Evolutionary conservation across 2,797 vertebrate species (phyloP).

Genomic region (Xenops minutus): DNA sequence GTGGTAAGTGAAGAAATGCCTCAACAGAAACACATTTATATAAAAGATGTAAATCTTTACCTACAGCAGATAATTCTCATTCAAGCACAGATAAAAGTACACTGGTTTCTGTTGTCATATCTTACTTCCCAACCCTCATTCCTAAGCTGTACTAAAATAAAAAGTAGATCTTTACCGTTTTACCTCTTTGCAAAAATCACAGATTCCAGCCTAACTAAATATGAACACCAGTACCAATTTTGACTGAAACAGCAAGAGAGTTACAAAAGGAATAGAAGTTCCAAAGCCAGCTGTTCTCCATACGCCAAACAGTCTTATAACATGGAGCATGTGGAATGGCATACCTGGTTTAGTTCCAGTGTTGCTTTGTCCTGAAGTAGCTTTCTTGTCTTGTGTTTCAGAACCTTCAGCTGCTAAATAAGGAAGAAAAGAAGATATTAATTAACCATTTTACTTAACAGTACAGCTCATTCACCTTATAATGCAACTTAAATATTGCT

Average conservation of each 20-base stretch:
- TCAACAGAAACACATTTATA: not conserved
- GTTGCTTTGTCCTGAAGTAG: conserved; percentile 63
- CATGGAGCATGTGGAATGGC: not conserved
- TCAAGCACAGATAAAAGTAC: not conserved
- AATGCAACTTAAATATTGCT: not conserved
- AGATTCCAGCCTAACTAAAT: not conserved
- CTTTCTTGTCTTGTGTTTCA: conserved; percentile 78
- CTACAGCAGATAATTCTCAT: not conserved
- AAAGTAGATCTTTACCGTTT: not conserved
- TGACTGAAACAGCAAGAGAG: not conserved
- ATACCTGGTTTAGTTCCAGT: conserved; percentile 75
- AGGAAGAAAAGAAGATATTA: not conserved
- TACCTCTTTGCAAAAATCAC: not conserved
- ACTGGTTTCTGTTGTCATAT: not conserved
- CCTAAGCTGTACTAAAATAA: not conserved
- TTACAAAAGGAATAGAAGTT: not conserved
- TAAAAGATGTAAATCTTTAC: not conserved
- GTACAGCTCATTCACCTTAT: not conserved
- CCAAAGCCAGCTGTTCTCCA: not conserved
- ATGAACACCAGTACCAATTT: not conserved
- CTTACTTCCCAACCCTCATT: not conserved
- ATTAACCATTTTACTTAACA: not conserved
- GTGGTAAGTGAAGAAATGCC: not conserved
- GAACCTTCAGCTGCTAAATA: conserved; percentile 63
- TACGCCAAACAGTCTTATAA: not conserved